Evolutionary conservation across 2,888 invertebrate species (phyloP), one percentile per base, ranked within the genome.

Genomic region (Caenorhabditis panamensis): DNA sequence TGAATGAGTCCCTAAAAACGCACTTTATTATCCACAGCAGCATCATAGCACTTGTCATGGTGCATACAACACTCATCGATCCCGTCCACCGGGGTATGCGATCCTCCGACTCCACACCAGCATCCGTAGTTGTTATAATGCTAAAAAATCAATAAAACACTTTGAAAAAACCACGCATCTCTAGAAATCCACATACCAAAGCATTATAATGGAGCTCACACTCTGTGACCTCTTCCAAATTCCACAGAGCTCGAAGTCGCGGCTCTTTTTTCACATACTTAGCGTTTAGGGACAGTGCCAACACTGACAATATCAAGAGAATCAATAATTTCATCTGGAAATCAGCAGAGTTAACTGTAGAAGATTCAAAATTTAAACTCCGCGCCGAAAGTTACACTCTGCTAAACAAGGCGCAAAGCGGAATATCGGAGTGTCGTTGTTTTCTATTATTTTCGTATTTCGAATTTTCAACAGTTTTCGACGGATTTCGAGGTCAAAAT

Each of bases 31-130:
- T 87, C 89, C 8, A 88, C 86, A 0, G 89, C 90, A 2, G 67
- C 78, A 67, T 90, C 90, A 62, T 90, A 90, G 71, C 90, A 90
- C 72, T 90, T 85, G 76, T 90, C 89, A 75, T 90, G 90, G 41
- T 82, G 75, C 83, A 85, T 86, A 75, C 90, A 90, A 49, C 89
- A 90, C 87, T 82, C 81, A 63, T 90, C 90, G 62, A 90, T 90
- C 24, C 83, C 88, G 68, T 90, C 90, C 2, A 90, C 84, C 2
- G 90, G 89, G 28, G 76, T 80, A 53, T 87, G 86, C 11, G 86
- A 75, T 26, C 90, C 90, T 1, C 90, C 90, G 28, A 88, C 73
- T n/a, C 90, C 90, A 64, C 90, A 90, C 87, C 87, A 87, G 54
- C 87, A 87, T 31, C 90, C 90, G 77, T 90, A 90, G 69, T 89